Conservation (phyloP, 2,113 vertebrate genomes). For the Felis chaus region DNA sequence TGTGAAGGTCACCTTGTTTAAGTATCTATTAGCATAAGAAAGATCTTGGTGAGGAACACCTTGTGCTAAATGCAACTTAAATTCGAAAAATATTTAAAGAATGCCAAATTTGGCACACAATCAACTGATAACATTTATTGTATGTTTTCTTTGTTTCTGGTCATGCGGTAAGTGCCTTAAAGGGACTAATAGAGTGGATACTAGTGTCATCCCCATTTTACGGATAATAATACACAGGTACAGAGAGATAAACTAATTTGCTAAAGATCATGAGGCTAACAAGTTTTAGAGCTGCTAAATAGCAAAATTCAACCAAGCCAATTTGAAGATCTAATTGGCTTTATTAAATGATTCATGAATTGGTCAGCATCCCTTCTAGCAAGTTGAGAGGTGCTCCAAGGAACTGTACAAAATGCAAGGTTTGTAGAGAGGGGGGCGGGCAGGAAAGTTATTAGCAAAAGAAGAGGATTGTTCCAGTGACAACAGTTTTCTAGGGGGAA, state of each 20-base stretch:
- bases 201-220: neutral
- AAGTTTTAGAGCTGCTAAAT: neutral
- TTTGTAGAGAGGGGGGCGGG: neutral
- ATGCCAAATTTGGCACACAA: neutral
- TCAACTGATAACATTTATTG: neutral
- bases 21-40: neutral
- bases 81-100: neutral
- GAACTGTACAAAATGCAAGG: neutral
- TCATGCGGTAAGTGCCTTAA: neutral
- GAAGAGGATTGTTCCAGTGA: neutral
- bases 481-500: neutral
- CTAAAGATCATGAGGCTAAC: neutral
- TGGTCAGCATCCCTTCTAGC: neutral
- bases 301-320: neutral
- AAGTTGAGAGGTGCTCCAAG: neutral
- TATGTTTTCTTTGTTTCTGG: neutral
- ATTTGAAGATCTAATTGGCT: neutral
- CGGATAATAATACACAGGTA: neutral
- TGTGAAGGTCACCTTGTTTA: neutral
- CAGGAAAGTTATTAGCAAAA: neutral
- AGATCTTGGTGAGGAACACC: neutral
- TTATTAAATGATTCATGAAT: neutral
- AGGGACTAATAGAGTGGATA: neutral
- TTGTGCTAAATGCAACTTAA: neutral
- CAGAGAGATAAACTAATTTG: neutral